Base-by-base conservation (phyloP, 2,113 vertebrate genomes). In the Caranx melampygus region DNA sequence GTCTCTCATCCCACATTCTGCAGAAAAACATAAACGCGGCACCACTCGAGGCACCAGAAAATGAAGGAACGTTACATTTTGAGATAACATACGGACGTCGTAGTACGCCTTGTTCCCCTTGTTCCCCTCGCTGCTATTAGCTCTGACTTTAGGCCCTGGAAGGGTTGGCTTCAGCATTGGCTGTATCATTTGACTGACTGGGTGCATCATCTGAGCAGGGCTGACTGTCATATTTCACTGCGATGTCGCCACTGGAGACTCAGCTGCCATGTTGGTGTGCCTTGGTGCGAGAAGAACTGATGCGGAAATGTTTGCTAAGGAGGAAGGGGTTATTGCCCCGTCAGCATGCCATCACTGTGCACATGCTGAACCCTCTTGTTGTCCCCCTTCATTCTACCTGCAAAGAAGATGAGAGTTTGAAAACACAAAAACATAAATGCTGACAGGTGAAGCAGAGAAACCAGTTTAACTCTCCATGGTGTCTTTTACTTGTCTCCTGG, bases 181-280 rank as follows among this genome's bases (percentile, higher is more conserved):
- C 66, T 40, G 58, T 57, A 63, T 83, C 78, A 58, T 85, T 78
- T 84, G 76, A 86, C 76, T 78, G 81, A 84, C 80, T 85, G 72
- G 70, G 64, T 60, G 47, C 72, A 60, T 88, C 70, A 79, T 90
- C 75, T 74, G 85, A 82, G 65, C 20, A 6, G 35, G 61, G 72
- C 62, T 83, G 76, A 79, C 81, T 87, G 88, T 92, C 88, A 87
- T 83, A 81, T 89, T 92, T 88, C 81, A 86, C 76, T 69, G 68
- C 42, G 40, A 84, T 80, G 88, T 89, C 85, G 84, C 78, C 87
- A 79, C 77, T 59, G 82, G 82, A 88, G 88, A 82, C 79, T 49
- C 74, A 82, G 71, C 82, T 85, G 84, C 74, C 82, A 57, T 86
- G 84, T 91, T 64, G 78, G 64, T 31, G 65, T 75, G 58, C 78